phyloP scores from a whole-genome alignment of 2,797 vertebrate genomes.

The Rousettus madagascariensis region DNA sequence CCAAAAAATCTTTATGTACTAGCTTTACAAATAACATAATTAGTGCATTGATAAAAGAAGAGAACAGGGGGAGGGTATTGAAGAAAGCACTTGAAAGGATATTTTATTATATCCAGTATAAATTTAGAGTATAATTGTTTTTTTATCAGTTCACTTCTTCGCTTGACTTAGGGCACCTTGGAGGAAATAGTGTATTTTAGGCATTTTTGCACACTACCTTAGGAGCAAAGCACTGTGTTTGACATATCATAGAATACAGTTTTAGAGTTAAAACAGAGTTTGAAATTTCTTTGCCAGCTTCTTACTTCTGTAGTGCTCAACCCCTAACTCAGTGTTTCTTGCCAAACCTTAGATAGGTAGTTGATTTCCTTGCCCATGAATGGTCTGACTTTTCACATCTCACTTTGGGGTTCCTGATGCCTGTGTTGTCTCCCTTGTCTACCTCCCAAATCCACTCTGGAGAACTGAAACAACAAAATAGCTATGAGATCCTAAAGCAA shows the following conservation, averaged over 20 bases:
- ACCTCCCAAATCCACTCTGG: background rate
- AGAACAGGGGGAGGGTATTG: background rate
- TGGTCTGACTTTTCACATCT: background rate
- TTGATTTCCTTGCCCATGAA: background rate
- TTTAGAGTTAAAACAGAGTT: background rate
- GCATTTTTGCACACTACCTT: background rate
- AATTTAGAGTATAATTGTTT: background rate
- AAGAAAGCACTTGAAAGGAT: background rate
- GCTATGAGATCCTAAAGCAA: background rate
- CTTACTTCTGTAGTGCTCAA: background rate
- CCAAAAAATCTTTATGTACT: conserved; percentile 18
- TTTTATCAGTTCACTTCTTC: background rate
- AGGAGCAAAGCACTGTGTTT: background rate
- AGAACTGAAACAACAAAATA: background rate
- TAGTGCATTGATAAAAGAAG: background rate
- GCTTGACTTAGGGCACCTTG: background rate
- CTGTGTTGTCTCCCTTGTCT: background rate
- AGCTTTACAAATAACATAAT: background rate
- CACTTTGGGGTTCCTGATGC: background rate
- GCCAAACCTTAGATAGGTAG: background rate
- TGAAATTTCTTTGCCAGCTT: background rate
- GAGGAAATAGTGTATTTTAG: background rate
- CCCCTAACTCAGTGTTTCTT: background rate
- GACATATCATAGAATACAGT: background rate
- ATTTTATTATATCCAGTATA: conserved; percentile 33